Conservation (phyloP, 2,113 vertebrate genomes). For the human region DNA sequence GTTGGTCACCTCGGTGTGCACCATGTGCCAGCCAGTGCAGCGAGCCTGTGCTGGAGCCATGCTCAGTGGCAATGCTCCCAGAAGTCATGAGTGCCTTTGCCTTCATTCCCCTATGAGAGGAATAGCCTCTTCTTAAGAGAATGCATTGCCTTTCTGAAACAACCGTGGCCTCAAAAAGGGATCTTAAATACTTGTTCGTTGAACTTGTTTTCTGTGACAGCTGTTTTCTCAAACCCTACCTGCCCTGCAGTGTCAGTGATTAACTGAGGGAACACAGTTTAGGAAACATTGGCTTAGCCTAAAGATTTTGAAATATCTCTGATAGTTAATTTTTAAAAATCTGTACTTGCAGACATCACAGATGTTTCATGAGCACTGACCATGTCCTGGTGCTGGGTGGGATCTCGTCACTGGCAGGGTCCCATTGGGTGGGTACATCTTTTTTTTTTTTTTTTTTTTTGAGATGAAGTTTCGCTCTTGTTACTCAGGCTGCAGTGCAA, state of each 20-base stretch:
- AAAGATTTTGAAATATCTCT: not conserved
- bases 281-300: not conserved
- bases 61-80: fast-evolving
- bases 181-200: not conserved
- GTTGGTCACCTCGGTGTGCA: not conserved
- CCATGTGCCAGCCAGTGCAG: not conserved
- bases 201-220: not conserved
- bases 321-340: not conserved
- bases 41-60: not conserved
- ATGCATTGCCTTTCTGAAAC: not conserved
- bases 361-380: not conserved
- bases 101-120: not conserved
- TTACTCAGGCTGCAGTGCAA: no score
- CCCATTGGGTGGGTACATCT: not conserved
- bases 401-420: not conserved
- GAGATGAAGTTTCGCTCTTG: no score
- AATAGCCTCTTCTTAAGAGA: no score
- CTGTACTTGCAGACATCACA: not conserved
- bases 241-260: not conserved
- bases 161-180: not conserved
- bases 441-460: no score
- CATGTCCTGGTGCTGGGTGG: not conserved
- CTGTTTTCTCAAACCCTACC: not conserved
- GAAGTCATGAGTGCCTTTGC: not conserved
- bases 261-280: not conserved